Percentiles rank a stretch among this genome's conserved stretches.
These are phyloP conservation scores for Lota lota DNA, from an alignment of 2,113 vertebrate genomes.

Conservation along the genomic window DNA sequence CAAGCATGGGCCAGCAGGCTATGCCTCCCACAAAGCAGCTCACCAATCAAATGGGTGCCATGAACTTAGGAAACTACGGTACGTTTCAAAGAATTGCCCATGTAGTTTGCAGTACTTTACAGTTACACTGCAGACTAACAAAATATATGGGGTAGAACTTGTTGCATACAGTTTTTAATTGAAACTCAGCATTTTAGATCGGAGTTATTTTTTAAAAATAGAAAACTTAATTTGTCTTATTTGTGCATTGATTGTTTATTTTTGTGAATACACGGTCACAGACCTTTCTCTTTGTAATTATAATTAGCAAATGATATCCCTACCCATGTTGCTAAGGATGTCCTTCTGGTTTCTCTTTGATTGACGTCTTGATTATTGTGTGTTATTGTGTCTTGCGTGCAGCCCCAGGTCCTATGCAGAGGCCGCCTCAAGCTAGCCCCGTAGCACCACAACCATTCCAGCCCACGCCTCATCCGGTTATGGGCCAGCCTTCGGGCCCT, in stretches of 20 bases:
- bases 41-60: slow-evolving; percentile 79
- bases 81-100: slow-evolving; percentile 27
- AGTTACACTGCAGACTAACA: too few species aligned
- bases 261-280: too few species aligned
- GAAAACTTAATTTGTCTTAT: neutral
- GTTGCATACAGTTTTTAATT: too few species aligned
- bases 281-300: too few species aligned
- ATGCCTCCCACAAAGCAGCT: slow-evolving; percentile 76
- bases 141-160: too few species aligned
- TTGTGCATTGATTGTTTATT: too few species aligned
- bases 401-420: slow-evolving; percentile 69
- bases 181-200: too few species aligned
- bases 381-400: neutral
- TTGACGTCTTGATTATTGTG: neutral
- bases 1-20: slow-evolving; percentile 58
- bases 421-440: slow-evolving; percentile 55
- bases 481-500: slow-evolving; percentile 61
- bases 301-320: too few species aligned
- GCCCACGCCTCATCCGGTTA: slow-evolving; percentile 44
- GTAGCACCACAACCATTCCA: slow-evolving; percentile 62
- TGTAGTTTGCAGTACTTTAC: neutral
- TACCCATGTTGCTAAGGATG: too few species aligned
- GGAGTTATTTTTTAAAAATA: too few species aligned
- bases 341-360: too few species aligned
- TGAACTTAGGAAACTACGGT: slow-evolving; percentile 88